Conservation (phyloP, 2,888 invertebrate species). For the Tiliacea citrago region DNA sequence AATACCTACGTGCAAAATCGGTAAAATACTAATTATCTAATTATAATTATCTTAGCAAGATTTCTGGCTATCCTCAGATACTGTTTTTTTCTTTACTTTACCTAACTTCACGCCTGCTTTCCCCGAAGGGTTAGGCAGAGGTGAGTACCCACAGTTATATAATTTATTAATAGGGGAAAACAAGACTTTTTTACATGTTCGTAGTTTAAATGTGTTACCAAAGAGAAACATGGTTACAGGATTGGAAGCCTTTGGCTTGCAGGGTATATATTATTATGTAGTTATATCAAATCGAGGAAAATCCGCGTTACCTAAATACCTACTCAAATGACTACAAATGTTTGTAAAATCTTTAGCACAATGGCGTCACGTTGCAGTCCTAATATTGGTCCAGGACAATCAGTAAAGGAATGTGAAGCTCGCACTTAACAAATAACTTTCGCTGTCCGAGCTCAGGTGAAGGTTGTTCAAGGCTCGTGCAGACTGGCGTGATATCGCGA, state of each 20-base stretch:
- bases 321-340: not conserved
- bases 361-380: conserved; percentile 6
- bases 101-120: no score
- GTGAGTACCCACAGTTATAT: no score
- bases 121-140: no score
- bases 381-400: conserved; percentile 41
- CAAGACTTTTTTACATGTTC: no score
- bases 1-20: not conserved
- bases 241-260: not conserved
- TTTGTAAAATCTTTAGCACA: not conserved
- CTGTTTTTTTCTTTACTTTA: no score
- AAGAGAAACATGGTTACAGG: no score
- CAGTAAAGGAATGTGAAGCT: conserved; percentile 49
- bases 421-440: conserved; percentile 41
- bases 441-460: conserved; percentile 25
- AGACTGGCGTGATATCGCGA: no score
- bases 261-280: no score
- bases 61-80: no score
- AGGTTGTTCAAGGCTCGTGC: conserved; percentile 34
- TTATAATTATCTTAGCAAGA: no score
- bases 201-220: no score
- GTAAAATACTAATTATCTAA: not conserved
- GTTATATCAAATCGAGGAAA: not conserved
- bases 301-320: not conserved
- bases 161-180: no score